These are phyloP conservation scores for Eucriotettix oculatus DNA, from an alignment of 2,888 invertebrate species.

Conservation along the genomic window DNA sequence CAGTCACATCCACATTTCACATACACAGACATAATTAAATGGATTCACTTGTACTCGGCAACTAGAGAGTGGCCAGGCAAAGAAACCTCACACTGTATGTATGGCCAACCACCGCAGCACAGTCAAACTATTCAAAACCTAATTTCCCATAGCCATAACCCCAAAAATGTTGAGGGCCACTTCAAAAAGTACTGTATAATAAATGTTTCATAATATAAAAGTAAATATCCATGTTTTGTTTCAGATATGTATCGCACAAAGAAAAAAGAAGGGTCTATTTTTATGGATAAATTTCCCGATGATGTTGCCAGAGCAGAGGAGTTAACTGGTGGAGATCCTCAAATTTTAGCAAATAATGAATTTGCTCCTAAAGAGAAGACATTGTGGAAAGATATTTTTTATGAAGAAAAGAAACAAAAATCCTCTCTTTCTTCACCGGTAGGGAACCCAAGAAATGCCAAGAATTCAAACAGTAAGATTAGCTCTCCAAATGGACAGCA, in stretches of 20 bases:
- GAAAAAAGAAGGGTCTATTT: conserved; percentile 32
- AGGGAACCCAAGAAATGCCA: neutral
- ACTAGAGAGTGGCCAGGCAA: too few species aligned
- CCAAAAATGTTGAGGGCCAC: too few species aligned
- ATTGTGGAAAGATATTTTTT: conserved; percentile 35
- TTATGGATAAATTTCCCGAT: conserved; percentile 63
- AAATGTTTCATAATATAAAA: too few species aligned
- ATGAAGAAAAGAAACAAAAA: conserved; percentile 22
- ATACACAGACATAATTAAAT: too few species aligned
- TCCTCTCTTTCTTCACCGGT: neutral
- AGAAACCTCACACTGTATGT: too few species aligned
- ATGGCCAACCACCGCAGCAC: too few species aligned
- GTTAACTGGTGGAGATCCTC: conserved; percentile 49
- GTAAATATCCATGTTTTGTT: conserved; percentile 6
- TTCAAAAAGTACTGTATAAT: too few species aligned
- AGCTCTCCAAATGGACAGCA: conserved; percentile 6
- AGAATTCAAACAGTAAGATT: neutral
- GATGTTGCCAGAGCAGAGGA: conserved; percentile 61
- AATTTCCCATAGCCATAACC: too few species aligned
- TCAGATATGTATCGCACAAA: conserved; percentile 44
- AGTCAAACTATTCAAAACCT: too few species aligned
- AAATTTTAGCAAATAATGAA: conserved; percentile 45
- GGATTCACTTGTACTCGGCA: too few species aligned
- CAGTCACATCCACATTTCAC: too few species aligned
- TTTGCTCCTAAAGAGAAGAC: conserved; percentile 34